Conservation (phyloP, 2,113 vertebrate species). For the Archocentrus centrarchus region DNA sequence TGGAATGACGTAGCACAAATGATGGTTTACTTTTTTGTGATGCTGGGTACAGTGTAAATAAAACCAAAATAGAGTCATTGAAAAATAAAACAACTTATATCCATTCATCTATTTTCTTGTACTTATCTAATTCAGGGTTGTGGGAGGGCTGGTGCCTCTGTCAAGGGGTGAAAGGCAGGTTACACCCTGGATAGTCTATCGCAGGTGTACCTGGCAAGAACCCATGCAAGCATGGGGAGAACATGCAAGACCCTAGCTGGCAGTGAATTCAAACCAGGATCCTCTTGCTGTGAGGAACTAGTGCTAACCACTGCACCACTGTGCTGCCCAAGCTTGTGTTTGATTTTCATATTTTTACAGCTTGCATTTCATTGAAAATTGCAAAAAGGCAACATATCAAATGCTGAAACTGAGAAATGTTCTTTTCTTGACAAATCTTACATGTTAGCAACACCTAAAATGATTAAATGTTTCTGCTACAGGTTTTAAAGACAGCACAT, state of each 20-base stretch:
- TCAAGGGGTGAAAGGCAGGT: not conserved
- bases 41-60: too few relatives aligned
- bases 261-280: not conserved
- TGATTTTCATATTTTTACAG: not conserved
- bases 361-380: not conserved
- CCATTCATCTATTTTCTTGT: not conserved
- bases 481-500: too few relatives aligned
- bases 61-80: too few relatives aligned
- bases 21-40: too few relatives aligned
- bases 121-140: not conserved
- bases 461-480: too few relatives aligned
- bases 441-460: not conserved
- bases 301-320: not conserved
- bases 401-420: not conserved
- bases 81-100: not conserved
- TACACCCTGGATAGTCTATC: not conserved
- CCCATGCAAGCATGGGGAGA: fast-evolving
- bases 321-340: not conserved
- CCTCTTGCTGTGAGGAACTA: not conserved
- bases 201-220: not conserved
- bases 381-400: not conserved
- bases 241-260: not conserved
- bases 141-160: not conserved
- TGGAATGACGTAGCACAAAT: too few relatives aligned
- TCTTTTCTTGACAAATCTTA: not conserved